Percentiles rank a stretch among this genome's conserved stretches.
Evolutionary conservation across 2,888 invertebrate species (phyloP).

Genomic region (Sesamia inferens): DNA sequence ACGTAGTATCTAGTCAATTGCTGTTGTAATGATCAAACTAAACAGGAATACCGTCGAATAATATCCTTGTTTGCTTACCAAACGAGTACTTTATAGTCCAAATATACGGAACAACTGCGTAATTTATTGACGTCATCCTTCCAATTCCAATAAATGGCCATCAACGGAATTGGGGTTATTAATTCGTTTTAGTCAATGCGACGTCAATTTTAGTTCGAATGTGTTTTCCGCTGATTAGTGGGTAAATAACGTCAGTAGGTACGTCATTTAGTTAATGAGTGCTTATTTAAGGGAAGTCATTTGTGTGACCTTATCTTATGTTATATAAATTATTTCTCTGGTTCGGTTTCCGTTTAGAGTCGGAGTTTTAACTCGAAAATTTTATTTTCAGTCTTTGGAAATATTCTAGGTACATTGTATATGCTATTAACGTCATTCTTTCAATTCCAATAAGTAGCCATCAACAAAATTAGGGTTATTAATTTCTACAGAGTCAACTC

Average conservation of each 20-base stretch:
- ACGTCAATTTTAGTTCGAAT: slow-evolving; percentile 58
- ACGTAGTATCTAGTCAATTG: not conserved
- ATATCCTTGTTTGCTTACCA: slow-evolving; percentile 42
- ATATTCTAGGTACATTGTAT: not conserved
- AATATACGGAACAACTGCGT: slow-evolving; percentile 27
- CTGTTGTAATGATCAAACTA: slow-evolving; percentile 3
- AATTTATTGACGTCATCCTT: slow-evolving; percentile 50
- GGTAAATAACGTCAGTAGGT: slow-evolving; percentile 37
- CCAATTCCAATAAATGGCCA: slow-evolving; percentile 61
- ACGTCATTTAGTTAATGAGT: not conserved
- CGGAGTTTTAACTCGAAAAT: not conserved
- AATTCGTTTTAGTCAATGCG: slow-evolving; percentile 49
- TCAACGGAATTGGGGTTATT: slow-evolving; percentile 62
- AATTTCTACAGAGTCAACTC: too few species aligned
- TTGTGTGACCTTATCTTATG: not conserved
- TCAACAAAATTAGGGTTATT: slow-evolving; percentile 62
- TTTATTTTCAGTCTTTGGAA: not conserved
- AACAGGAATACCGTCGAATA: slow-evolving; percentile 23
- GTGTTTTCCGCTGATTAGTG: slow-evolving; percentile 60
- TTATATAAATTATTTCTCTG: too few species aligned
- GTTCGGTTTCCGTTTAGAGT: not conserved
- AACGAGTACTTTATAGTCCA: slow-evolving; percentile 25
- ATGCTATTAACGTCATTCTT: slow-evolving; percentile 44
- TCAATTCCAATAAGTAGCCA: slow-evolving; percentile 61
- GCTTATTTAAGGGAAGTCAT: slow-evolving; percentile 20